A percentile compares a stretch with the other conserved stretches of the same genome.
Conservation (phyloP, 2,113 vertebrate species). For the Rattus rattus region DNA sequence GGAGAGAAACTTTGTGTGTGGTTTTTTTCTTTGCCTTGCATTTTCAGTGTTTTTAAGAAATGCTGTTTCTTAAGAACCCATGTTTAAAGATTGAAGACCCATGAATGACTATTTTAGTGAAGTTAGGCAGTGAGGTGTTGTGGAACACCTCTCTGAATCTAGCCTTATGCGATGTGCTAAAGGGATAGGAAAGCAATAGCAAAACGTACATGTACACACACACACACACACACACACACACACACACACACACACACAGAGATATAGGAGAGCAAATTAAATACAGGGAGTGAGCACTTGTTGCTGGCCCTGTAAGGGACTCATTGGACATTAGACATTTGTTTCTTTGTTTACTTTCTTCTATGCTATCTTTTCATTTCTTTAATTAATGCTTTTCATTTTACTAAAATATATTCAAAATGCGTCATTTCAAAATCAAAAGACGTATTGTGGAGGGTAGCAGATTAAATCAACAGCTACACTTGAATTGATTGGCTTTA, state of each 20-base stretch:
- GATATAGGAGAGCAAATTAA: no score
- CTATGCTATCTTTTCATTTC: conserved; percentile 5
- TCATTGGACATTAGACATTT: neutral
- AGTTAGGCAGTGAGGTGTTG: neutral
- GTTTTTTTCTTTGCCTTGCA: neutral
- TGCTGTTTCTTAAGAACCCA: neutral
- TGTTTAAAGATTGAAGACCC: neutral
- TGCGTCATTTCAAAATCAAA: neutral
- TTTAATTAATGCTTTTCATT: neutral
- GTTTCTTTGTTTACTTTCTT: neutral
- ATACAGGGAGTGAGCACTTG: neutral
- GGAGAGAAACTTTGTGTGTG: fast-evolving
- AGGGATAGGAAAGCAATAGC: neutral
- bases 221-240: no score
- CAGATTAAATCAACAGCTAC: neutral
- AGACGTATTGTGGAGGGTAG: neutral
- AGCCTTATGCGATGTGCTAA: neutral
- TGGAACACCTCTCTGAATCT: neutral
- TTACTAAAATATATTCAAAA: conserved; percentile 29
- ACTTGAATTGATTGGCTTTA: conserved; percentile 1
- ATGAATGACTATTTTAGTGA: neutral
- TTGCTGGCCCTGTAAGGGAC: neutral
- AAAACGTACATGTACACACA: no score
- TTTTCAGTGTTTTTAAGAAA: neutral
- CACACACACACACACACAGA: neutral